Evolutionary conservation across 2,888 invertebrate species (phyloP), one percentile per base, ranked within the genome.

Genomic region (Spisula solida): DNA sequence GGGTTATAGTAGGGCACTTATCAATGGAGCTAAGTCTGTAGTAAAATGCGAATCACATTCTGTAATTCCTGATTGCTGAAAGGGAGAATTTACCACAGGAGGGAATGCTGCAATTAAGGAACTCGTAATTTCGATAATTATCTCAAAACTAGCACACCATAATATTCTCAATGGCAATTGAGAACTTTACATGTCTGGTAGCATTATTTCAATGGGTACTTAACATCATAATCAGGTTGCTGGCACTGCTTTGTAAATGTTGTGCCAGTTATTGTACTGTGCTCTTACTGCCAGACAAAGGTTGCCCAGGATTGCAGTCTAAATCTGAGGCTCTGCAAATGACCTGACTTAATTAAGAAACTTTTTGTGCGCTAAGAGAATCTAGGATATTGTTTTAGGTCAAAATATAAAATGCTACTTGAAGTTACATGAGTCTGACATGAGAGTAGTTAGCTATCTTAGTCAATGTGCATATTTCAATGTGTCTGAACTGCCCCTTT

Each of bases 121-220:
- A 25, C 48, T 48, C 47, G 80, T 80, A 80, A 80, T 80, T 80
- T 80, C 47, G 20, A 80, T 80, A 48, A 80, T 80, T 80, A 80
- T 48, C 80, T 47, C 20, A 20, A 48, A 47, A 48, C 47, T 25
- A 80, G 25, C 80, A 80, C 48, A 48, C 80, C 47, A 47, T 80
- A 48, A 14, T 80, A 80, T 48, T 48, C 80, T 80, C 80, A 34
- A 34, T 80, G 25, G 48, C 48, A 12, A n/a, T 80, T n/a, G 80
- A 80, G 80, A 80, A 48, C 80, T 47, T 80, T 25, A 80, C 31
- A 80, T 80, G 80, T 80, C 80, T 80, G 80, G 48, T 80, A n/a
- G 80, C 80, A 48, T 75, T 80, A 47, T 80, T 80, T 80, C 80
- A 80, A 80, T 80, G 80, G 80, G 80, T n/a, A 80, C 80, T 80